phyloP scores from a whole-genome alignment of 1,140 invertebrate genomes.

The Conus ventricosus region DNA sequence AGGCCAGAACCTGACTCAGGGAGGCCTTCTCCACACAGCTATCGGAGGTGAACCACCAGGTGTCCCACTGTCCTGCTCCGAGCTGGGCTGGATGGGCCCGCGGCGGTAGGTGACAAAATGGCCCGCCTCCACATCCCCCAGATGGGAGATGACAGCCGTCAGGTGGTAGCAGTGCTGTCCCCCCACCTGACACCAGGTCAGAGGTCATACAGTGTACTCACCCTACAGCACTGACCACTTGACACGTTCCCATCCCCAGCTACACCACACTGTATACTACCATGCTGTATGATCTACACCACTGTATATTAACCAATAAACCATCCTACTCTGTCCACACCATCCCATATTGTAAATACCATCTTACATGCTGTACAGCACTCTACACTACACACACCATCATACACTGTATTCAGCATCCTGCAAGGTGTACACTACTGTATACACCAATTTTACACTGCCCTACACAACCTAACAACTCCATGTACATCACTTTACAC shows the following conservation, averaged over 20 bases:
- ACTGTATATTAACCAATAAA: too few species aligned
- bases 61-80: conserved; percentile 51
- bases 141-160: conserved; percentile 90
- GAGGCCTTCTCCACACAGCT: conserved; percentile 69
- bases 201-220: neutral
- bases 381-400: too few species aligned
- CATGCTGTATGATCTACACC: too few species aligned
- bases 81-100: conserved; percentile 72
- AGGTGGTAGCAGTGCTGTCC: conserved; percentile 80
- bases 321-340: too few species aligned
- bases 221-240: neutral
- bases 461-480: too few species aligned
- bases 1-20: conserved; percentile 71
- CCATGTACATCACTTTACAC: too few species aligned
- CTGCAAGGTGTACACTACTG: too few species aligned
- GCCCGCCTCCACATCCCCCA: conserved; percentile 88
- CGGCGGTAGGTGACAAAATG: conserved; percentile 94
- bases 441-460: too few species aligned
- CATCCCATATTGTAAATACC: too few species aligned
- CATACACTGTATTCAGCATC: too few species aligned
- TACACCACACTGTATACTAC: neutral
- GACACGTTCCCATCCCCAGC: neutral
- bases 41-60: conserved; percentile 77
- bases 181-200: neutral
- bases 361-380: too few species aligned